Evolutionary conservation across 2,888 invertebrate species (phyloP).

Genomic region (Seira ritae): DNA sequence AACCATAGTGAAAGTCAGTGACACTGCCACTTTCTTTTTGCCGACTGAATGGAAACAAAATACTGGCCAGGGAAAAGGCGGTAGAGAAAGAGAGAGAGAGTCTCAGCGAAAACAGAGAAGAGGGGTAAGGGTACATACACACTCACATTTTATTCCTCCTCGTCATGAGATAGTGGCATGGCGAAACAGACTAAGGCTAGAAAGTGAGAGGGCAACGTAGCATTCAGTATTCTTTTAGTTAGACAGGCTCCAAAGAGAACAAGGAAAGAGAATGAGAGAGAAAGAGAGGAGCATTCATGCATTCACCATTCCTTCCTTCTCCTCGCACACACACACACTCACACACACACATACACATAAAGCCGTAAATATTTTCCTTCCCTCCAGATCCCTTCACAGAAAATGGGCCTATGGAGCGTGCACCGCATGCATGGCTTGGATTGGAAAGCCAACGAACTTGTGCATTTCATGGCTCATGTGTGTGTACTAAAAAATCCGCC

Average conservation of each 20-base stretch:
- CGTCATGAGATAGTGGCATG: slow-evolving; percentile 3
- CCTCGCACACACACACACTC: not conserved
- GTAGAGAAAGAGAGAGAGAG: slow-evolving; percentile 26
- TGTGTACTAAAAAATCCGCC: too few species aligned
- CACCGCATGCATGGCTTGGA: not conserved
- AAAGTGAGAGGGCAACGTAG: slow-evolving; percentile 1
- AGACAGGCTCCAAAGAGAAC: not conserved
- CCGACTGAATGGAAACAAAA: slow-evolving; percentile 47
- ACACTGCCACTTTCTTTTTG: slow-evolving; percentile 54
- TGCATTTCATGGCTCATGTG: not conserved
- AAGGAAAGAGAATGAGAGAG: slow-evolving; percentile 32
- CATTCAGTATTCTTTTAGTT: slow-evolving; percentile 8
- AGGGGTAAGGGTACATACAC: slow-evolving; percentile 8
- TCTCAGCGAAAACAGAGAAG: slow-evolving; percentile 21
- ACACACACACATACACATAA: not conserved
- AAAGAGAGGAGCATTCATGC: not conserved
- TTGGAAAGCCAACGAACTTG: slow-evolving; percentile 3
- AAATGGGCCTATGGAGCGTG: slow-evolving; percentile 6
- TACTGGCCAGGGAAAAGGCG: slow-evolving; percentile 52
- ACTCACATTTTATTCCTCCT: not conserved
- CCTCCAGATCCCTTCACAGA: not conserved
- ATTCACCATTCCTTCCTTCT: not conserved
- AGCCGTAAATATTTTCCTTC: too few species aligned
- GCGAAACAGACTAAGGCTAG: not conserved
- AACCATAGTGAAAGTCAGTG: slow-evolving; percentile 23